These are phyloP conservation scores for Bombycilla garrulus DNA, from an alignment of 2,113 vertebrate genomes.

Conservation along the genomic window DNA sequence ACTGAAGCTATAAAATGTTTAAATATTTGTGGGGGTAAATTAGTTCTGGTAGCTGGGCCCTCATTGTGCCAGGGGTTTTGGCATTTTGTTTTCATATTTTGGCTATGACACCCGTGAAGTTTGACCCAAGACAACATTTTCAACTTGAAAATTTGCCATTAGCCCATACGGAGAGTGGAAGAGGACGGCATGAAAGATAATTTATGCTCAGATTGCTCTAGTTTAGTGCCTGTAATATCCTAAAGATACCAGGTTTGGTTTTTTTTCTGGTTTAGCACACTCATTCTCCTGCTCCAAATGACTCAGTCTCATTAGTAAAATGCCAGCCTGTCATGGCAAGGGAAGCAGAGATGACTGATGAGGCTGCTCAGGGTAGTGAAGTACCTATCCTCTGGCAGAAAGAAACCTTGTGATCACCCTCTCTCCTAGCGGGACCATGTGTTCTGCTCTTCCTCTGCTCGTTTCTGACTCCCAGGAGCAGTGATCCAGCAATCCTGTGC, in stretches of 20 bases:
- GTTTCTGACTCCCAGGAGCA: neutral
- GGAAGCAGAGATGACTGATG: neutral
- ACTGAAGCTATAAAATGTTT: neutral
- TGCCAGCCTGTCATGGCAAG: neutral
- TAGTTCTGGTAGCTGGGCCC: neutral
- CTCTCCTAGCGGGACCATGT: neutral
- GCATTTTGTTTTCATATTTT: neutral
- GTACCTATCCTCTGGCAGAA: neutral
- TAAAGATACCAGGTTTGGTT: neutral
- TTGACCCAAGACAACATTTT: neutral
- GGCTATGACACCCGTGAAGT: fast-evolving
- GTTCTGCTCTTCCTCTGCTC: neutral
- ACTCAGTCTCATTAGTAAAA: neutral
- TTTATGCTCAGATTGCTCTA: neutral
- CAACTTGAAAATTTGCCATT: neutral
- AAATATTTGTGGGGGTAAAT: neutral
- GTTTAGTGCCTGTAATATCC: neutral
- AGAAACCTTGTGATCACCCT: neutral
- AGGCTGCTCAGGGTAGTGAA: neutral
- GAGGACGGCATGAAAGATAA: neutral
- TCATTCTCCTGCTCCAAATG: neutral
- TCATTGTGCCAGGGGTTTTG: neutral
- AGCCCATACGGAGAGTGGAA: neutral
- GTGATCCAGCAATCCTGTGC: neutral
- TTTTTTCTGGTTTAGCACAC: neutral